Evolutionary conservation across 2,797 vertebrate species (phyloP).

Genomic region (Champsocephalus gunnari): DNA sequence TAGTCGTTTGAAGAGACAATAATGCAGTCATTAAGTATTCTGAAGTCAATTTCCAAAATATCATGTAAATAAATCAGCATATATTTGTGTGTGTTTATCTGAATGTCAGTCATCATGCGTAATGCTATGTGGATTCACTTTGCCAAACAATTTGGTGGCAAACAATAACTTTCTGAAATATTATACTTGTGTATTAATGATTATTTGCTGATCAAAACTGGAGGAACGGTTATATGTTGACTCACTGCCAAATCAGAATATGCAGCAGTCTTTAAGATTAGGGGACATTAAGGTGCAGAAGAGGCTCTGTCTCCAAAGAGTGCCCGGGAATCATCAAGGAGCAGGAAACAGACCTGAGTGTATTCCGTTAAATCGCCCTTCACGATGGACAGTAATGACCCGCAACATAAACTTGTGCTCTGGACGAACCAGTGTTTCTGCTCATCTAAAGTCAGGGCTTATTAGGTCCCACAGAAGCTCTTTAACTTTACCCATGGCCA

Average conservation of each 20-base stretch:
- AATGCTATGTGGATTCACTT: background rate
- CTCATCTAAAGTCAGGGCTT: slow-evolving; percentile 64
- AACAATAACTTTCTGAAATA: background rate
- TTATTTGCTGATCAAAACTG: background rate
- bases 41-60: background rate
- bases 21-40: background rate
- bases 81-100: background rate
- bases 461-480: slow-evolving; percentile 64
- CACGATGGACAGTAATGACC: slow-evolving; percentile 56
- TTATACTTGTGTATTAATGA: background rate
- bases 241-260: background rate
- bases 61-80: background rate
- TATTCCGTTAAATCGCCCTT: slow-evolving; percentile 50
- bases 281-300: background rate
- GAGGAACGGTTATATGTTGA: background rate
- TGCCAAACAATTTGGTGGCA: background rate
- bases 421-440: slow-evolving; percentile 41
- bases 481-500: slow-evolving; percentile 68
- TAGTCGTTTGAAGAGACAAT: slow-evolving; percentile 32
- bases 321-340: slow-evolving; percentile 36
- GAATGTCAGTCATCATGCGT: background rate
- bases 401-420: slow-evolving; percentile 65
- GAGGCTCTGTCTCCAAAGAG: slow-evolving; percentile 34
- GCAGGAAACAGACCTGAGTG: slow-evolving; percentile 36
- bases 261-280: background rate